Evolutionary conservation across 2,113 vertebrate species (phyloP).

Genomic region (Calyptomena viridis): DNA sequence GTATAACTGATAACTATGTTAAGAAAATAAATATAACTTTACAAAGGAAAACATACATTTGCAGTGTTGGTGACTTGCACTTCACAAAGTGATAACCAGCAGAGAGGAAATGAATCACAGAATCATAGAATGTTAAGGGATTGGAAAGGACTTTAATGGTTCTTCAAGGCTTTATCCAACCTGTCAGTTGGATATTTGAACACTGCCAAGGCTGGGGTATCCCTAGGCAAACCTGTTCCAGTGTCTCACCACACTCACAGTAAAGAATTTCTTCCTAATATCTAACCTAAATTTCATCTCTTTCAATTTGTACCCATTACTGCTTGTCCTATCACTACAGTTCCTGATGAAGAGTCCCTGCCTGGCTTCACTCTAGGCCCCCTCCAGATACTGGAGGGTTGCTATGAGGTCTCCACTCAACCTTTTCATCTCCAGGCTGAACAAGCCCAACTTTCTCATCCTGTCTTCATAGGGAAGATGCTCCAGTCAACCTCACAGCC

Average conservation of each 20-base stretch:
- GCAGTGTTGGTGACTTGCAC: background rate
- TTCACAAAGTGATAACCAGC: background rate
- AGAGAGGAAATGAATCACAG: background rate
- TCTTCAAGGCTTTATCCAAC: background rate
- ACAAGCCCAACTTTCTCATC: background rate
- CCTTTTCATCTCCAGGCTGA: background rate
- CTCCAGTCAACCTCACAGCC: background rate
- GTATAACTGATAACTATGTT: background rate
- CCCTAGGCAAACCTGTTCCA: background rate
- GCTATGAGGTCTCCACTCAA: background rate
- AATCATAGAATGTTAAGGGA: background rate
- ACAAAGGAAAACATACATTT: background rate
- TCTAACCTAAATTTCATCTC: background rate
- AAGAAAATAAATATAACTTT: background rate
- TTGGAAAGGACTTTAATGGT: background rate
- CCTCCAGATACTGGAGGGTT: background rate
- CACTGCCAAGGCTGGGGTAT: background rate
- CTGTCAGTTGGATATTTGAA: background rate
- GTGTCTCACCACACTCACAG: background rate
- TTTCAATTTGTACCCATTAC: background rate
- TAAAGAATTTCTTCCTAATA: background rate
- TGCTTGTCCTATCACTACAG: background rate
- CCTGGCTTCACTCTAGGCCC: background rate
- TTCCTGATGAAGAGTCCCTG: background rate
- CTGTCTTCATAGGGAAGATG: background rate